These are phyloP conservation scores for Idaea biselata DNA, from an alignment of 2,888 invertebrate genomes.

Conservation along the genomic window DNA sequence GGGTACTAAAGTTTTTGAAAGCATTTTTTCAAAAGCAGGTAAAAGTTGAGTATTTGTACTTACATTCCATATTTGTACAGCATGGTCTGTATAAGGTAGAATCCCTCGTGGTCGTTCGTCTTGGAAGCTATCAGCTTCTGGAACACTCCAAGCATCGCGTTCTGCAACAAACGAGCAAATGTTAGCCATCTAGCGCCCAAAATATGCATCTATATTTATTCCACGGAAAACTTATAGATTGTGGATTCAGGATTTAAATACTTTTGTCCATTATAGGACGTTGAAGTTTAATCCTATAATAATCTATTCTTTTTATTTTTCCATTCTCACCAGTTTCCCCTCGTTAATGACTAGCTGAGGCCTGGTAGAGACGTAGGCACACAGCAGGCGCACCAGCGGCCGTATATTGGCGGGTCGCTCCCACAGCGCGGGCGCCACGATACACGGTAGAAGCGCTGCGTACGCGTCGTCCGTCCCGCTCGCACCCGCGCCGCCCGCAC, in stretches of 20 bases:
- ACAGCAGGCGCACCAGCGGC: conserved; percentile 94
- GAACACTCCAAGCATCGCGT: conserved; percentile 94
- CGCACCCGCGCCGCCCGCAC: conserved; percentile 62
- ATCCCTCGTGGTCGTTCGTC: conserved; percentile 97
- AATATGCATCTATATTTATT: too few species aligned
- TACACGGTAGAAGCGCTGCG: conserved; percentile 92
- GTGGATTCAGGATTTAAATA: too few species aligned
- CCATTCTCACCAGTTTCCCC: conserved; percentile 85
- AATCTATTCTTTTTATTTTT: too few species aligned
- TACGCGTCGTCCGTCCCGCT: conserved; percentile 89
- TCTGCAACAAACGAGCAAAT: conserved; percentile 59
- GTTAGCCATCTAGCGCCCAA: too few species aligned
- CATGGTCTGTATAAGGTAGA: conserved; percentile 92
- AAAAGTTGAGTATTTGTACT: too few species aligned
- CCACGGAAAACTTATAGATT: too few species aligned
- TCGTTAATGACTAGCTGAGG: conserved; percentile 63
- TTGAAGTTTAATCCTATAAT: too few species aligned
- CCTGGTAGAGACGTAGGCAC: conserved; percentile 86
- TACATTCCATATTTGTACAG: conserved; percentile 90
- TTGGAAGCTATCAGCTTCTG: conserved; percentile 98
- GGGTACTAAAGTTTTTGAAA: too few species aligned
- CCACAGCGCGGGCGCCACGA: conserved; percentile 95
- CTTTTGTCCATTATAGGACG: too few species aligned
- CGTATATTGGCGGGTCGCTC: conserved; percentile 96
- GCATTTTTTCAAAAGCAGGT: too few species aligned